Evolutionary conservation across 2,113 vertebrate species (phyloP).

Genomic region (Prolemur simus): DNA sequence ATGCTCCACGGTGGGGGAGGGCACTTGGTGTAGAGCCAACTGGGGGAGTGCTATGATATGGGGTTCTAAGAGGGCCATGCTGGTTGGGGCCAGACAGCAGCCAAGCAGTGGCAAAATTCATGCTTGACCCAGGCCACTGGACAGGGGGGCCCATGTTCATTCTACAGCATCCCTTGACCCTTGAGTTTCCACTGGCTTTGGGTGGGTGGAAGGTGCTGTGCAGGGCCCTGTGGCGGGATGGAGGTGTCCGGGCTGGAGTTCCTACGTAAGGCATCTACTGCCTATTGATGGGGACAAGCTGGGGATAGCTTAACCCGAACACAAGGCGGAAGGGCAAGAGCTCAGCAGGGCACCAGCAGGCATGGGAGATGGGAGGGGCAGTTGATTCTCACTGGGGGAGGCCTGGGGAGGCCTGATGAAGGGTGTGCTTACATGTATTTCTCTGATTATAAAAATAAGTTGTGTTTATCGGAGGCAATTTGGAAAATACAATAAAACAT

Average conservation of each 20-base stretch:
- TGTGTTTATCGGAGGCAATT: not conserved
- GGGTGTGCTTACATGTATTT: not conserved
- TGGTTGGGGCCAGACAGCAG: not conserved
- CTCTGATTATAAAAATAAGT: not conserved
- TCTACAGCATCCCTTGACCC: accelerated
- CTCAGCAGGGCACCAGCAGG: not conserved
- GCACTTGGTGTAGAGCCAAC: not conserved
- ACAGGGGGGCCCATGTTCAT: accelerated
- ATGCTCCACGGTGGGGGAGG: not conserved
- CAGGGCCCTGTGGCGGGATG: not conserved
- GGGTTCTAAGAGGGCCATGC: not conserved
- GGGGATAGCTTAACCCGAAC: not conserved
- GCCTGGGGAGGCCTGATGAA: not conserved
- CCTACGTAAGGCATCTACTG: not conserved
- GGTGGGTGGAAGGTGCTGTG: not conserved
- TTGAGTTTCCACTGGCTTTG: not conserved
- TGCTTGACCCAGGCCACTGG: not conserved
- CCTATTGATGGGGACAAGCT: not conserved
- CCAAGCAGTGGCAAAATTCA: not conserved
- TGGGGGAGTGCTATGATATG: not conserved
- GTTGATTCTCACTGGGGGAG: not conserved
- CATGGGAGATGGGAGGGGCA: accelerated
- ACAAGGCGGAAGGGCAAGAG: not conserved
- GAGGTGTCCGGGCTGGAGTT: not conserved
- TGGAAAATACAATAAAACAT: not conserved